A percentile compares a stretch with the other conserved stretches of the same genome.
phyloP scores from a whole-genome alignment of 1,140 invertebrate species.

The Littorina saxatilis region DNA sequence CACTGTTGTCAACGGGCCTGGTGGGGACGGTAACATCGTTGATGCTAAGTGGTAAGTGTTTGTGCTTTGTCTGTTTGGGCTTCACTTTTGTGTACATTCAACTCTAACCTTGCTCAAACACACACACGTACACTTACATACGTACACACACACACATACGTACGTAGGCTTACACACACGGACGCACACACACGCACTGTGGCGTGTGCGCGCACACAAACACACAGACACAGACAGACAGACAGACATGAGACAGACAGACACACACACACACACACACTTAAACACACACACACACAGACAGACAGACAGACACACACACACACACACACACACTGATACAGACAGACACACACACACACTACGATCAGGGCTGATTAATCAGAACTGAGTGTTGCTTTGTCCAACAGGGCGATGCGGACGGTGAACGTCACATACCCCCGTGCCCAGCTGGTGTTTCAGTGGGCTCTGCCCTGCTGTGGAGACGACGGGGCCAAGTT shows the following conservation, averaged over 20 bases:
- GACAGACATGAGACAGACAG: no score
- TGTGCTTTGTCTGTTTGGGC: no score
- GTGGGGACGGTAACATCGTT: background rate
- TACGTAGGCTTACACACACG: no score
- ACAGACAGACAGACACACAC: background rate
- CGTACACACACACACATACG: no score
- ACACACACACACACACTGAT: conserved; percentile 1
- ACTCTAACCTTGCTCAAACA: no score
- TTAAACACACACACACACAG: background rate
- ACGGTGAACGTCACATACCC: conserved; percentile 28
- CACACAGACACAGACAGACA: background rate
- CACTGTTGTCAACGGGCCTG: conserved; percentile 6
- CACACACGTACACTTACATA: no score
- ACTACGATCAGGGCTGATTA: no score
- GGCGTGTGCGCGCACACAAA: background rate
- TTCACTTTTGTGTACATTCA: no score
- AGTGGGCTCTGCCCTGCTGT: conserved; percentile 5
- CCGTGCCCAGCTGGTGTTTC: conserved; percentile 23
- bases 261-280: background rate
- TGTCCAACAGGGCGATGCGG: conserved; percentile 5
- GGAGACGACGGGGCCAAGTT: conserved; percentile 7
- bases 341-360: background rate
- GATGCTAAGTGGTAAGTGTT: conserved; percentile 13
- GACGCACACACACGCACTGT: background rate
- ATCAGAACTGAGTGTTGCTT: background rate